These are phyloP conservation scores for Malacosoma neustria DNA, from an alignment of 2,888 invertebrate genomes.

Conservation along the genomic window DNA sequence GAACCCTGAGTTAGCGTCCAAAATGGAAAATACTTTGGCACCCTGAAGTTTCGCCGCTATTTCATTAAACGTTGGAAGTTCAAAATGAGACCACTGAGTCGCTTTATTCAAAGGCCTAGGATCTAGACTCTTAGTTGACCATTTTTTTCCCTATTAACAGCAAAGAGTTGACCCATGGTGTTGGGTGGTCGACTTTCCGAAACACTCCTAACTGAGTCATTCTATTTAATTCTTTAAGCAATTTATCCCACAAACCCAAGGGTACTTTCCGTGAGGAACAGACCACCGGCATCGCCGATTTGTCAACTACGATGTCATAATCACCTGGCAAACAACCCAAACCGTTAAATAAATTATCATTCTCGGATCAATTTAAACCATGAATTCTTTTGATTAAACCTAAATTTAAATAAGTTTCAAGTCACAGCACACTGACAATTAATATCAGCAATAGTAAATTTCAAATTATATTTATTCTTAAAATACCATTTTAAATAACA, in stretches of 20 bases:
- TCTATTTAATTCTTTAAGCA: not conserved
- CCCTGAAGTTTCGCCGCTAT: constrained; percentile 6
- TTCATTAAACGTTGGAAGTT: constrained; percentile 13
- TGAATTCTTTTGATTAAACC: no score
- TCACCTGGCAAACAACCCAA: not conserved
- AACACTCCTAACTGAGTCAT: no score
- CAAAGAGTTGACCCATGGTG: not conserved
- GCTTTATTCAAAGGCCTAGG: constrained; percentile 8
- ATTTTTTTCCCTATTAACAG: not conserved
- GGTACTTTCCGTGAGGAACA: not conserved
- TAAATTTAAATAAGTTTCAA: no score
- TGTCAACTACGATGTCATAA: not conserved
- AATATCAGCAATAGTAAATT: no score
- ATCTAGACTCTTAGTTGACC: no score
- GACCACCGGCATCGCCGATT: not conserved
- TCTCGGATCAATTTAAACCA: no score
- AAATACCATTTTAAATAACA: no score
- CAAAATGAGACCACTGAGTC: constrained; percentile 9
- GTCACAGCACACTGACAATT: no score
- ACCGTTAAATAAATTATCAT: not conserved
- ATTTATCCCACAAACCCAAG: not conserved
- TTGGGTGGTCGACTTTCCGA: not conserved
- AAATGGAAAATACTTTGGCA: constrained; percentile 4
- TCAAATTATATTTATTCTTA: no score
- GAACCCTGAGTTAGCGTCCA: constrained; percentile 15